Evolutionary conservation across 2,888 invertebrate genomes (phyloP).

Genomic region (Metalampra italica): DNA sequence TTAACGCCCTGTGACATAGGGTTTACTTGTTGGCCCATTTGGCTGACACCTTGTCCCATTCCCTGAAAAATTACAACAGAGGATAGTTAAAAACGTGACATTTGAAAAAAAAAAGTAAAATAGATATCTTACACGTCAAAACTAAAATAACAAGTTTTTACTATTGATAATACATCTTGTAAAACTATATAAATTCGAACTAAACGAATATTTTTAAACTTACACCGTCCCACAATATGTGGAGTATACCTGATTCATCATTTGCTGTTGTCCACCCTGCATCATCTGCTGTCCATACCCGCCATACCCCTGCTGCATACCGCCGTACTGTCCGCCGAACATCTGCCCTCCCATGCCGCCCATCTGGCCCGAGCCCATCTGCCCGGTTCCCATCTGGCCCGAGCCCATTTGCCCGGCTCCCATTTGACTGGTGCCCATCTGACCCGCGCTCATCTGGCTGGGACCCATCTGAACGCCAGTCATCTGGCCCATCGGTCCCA

Average conservation of each 20-base stretch:
- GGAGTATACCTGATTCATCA: constrained; percentile 65
- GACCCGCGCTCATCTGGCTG: constrained; percentile 55
- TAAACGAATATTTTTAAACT: too few relatives aligned
- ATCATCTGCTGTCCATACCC: constrained; percentile 73
- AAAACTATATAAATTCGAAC: too few relatives aligned
- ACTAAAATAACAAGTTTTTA: too few relatives aligned
- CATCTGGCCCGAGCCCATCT: constrained; percentile 67
- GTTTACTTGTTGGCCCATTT: constrained; percentile 73
- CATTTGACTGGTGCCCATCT: constrained; percentile 62
- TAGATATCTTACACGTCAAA: too few relatives aligned
- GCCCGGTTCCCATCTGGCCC: constrained; percentile 57
- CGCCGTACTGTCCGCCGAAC: constrained; percentile 80
- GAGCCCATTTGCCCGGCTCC: constrained; percentile 51
- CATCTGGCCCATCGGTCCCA: constrained; percentile 70
- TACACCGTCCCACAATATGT: too few relatives aligned
- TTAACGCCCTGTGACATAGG: constrained; percentile 68
- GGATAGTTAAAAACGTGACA: too few relatives aligned
- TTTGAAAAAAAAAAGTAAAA: too few relatives aligned
- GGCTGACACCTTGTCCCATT: constrained; percentile 68
- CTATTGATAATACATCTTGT: too few relatives aligned
- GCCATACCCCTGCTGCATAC: constrained; percentile 79
- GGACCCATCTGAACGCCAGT: constrained; percentile 51
- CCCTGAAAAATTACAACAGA: constrained; percentile 37
- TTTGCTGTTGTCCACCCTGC: constrained; percentile 73
- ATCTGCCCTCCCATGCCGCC: constrained; percentile 74